Evolutionary conservation across 1,140 invertebrate species (phyloP).

Genomic region (Andricus grossulariae): DNA sequence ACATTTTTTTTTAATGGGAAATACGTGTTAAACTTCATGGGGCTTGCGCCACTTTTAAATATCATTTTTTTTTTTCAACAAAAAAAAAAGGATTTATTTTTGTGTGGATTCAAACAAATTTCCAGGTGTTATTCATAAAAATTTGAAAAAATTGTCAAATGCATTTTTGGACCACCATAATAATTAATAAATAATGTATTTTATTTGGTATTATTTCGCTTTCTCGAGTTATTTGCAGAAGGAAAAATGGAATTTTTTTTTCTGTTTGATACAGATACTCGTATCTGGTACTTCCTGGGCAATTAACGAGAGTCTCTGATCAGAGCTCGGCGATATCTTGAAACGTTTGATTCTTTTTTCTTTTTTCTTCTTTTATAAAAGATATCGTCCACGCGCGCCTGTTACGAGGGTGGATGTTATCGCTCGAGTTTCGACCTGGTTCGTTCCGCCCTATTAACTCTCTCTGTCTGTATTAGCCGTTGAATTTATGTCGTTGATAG

Average conservation of each 20-base stretch:
- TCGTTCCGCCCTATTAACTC: slow-evolving; percentile 7
- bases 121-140: too few species aligned
- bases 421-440: slow-evolving; percentile 9
- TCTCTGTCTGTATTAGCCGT: background rate
- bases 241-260: background rate
- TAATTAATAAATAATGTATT: too few species aligned
- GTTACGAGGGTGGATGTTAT: slow-evolving; percentile 15
- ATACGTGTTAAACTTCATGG: too few species aligned
- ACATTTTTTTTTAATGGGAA: too few species aligned
- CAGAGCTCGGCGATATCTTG: slow-evolving; percentile 7
- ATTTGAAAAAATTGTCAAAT: too few species aligned
- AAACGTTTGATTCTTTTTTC: slow-evolving; percentile 2
- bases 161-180: too few species aligned
- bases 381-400: slow-evolving; percentile 7
- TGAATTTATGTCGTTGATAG: background rate
- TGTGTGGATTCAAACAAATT: too few species aligned
- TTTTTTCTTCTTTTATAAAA: background rate
- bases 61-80: too few species aligned
- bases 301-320: slow-evolving; percentile 20
- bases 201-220: background rate
- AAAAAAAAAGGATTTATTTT: too few species aligned
- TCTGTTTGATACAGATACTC: background rate
- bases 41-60: too few species aligned
- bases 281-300: slow-evolving; percentile 16
- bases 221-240: background rate